Base-by-base conservation (phyloP, 2,888 invertebrate species). In the Microplitis manilae region DNA sequence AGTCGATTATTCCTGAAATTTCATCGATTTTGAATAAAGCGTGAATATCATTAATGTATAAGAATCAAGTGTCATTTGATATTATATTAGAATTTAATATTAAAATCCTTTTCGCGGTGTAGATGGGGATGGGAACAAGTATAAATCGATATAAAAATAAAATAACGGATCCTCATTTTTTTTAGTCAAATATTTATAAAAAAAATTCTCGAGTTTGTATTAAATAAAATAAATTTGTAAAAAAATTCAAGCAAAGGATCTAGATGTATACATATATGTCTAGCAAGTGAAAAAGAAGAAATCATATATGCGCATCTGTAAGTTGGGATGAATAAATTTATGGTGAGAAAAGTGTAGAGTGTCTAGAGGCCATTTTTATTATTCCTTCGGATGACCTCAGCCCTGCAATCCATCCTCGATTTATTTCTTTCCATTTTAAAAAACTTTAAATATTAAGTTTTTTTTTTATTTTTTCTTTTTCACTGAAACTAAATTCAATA, bases 291-390 rank as follows among this genome's bases (percentile, higher is more conserved):
- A 50, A 50, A 50, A 50, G 17, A 68, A 69, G 79, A 79, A 82
- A 82, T 82, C 82, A 82, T 82, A 82, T 81, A 82, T 82, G 82
- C 80, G 82, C 82, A 82, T 82, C 79, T 75, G 80, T 78, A 80
- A 80, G 77, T 79, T 74, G 77, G 71, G 77, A 73, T 77, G 79
- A 79, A 79, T 77, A 77, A 77, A 77, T 77, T 73, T 68, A 69
- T 17, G 64, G 62, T 73, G 68, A 39, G 68, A 77, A 61, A 76
- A 77, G 39, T 72, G 72, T 68, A 68, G 61, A 59, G 60, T 72
- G 40, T 39, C 6, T 20, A 72, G 61, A 39, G 15, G 13, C 39
- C 17, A 59, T 70, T 70, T 76, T 60, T 50, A 74, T 74, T 74
- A 59, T 61, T 60, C 50, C 68, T 68, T 68, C 62, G 68, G 60